Conservation (phyloP, 1,140 invertebrate genomes). For the Achroia grisella region DNA sequence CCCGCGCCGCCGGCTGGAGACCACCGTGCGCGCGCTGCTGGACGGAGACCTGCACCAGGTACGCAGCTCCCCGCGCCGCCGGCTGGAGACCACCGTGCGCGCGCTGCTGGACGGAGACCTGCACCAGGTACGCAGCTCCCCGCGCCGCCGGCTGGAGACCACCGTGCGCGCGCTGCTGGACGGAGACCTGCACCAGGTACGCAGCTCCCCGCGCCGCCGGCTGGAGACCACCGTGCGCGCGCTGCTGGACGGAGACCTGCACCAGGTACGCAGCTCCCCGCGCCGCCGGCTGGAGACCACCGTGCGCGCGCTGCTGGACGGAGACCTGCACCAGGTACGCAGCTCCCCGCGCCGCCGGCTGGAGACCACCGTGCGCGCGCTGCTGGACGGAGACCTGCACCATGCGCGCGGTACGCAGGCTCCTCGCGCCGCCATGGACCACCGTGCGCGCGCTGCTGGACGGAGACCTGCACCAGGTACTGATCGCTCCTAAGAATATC, state of each 20-base stretch:
- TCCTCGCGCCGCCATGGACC: too few species aligned
- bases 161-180: conserved; percentile 84
- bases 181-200: conserved; percentile 82
- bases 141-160: conserved; percentile 62
- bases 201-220: too few species aligned
- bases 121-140: conserved; percentile 76
- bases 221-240: too few species aligned
- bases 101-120: conserved; percentile 89
- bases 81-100: conserved; percentile 66
- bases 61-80: conserved; percentile 74
- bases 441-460: conserved; percentile 88
- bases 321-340: conserved; percentile 82
- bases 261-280: conserved; percentile 75
- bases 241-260: too few species aligned
- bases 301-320: conserved; percentile 86
- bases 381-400: too few species aligned
- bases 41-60: too few species aligned
- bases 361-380: too few species aligned
- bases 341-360: too few species aligned
- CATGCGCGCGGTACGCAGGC: too few species aligned
- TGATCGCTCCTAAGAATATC: too few species aligned
- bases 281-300: conserved; percentile 52
- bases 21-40: too few species aligned
- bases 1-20: too few species aligned
- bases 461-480: conserved; percentile 82